Conservation (phyloP, 2,113 vertebrate genomes). For the Neogale vison region DNA sequence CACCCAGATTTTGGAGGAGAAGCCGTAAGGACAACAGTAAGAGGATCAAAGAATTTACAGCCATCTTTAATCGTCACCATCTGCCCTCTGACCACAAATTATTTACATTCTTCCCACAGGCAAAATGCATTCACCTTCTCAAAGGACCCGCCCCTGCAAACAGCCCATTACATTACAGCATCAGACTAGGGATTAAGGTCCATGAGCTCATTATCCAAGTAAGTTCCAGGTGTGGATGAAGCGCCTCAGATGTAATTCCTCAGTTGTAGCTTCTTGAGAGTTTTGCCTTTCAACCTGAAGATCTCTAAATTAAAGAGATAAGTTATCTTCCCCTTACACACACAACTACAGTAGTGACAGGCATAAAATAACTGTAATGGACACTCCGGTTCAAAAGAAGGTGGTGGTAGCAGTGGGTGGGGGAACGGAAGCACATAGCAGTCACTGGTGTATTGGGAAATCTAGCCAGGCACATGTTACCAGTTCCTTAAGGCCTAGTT, state of each 20-base stretch:
- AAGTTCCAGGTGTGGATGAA: background rate
- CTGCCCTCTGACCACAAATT: background rate
- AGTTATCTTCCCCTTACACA: background rate
- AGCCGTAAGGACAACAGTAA: background rate
- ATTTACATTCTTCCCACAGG: slow-evolving; percentile 23
- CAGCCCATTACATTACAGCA: background rate
- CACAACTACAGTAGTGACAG: background rate
- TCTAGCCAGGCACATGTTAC: background rate
- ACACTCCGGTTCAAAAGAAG: background rate
- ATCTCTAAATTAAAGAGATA: background rate
- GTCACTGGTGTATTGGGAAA: background rate
- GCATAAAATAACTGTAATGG: background rate
- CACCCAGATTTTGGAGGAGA: background rate
- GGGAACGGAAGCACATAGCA: background rate
- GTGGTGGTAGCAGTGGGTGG: background rate
- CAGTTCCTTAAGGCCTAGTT: background rate
- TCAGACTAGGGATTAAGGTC: background rate
- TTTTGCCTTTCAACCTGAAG: background rate
- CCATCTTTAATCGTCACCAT: slow-evolving; percentile 4
- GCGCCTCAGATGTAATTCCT: background rate
- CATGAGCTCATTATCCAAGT: background rate
- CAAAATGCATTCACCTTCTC: background rate
- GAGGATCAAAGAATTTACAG: background rate
- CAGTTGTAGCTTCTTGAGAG: background rate
- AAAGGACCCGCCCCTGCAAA: background rate